Evolutionary conservation across 2,113 vertebrate species (phyloP), one percentile per base, ranked within the genome.

Genomic region (Haemorhous mexicanus): DNA sequence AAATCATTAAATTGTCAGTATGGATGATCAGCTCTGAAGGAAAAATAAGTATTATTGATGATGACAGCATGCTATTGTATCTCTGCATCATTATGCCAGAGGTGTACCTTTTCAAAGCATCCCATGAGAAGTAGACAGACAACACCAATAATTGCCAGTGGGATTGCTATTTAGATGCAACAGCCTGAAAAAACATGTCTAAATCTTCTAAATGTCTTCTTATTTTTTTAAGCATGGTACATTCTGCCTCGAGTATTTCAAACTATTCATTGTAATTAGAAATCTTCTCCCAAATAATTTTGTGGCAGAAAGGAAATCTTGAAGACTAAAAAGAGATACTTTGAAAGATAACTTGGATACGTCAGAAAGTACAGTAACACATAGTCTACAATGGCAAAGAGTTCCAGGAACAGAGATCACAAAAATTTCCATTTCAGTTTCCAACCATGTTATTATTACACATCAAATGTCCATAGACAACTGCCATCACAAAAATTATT

Each of bases 1-100:
- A 95, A 96, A 93, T 81, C 86, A 97, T 94, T 97, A 95, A 93
- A 91, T 94, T 96, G 90, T 96, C 95, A 93, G 84, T 89, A 74
- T 55, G 62, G 82, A 83, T 88, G 91, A 97, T 96, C 73, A 94
- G 44, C 44, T 89, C 90, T 80, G 46, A 97, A 97, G 82, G 49
- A 97, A 95, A 95, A 97, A 91, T 70, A 95, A 93, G 93, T 95
- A 93, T 91, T 94, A 96, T 94, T 95, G 91, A 89, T 94, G 64
- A 62, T 94, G 93, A 95, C 79, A 87, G 82, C 64, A n/a, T 52
- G 52, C 76, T 94, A 90, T 93, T 89, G 87, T 90, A 78, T 61
- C 61, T 84, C 44, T 41, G 59, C 81, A 90, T 86, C 93, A 49
- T 82, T 95, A 96, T 95, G 77, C 79, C 55, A 62, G 85, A 69